Percentiles rank a stretch among this genome's conserved stretches.
Conservation (phyloP, 2,888 invertebrate species). For the Agrochola litura region DNA sequence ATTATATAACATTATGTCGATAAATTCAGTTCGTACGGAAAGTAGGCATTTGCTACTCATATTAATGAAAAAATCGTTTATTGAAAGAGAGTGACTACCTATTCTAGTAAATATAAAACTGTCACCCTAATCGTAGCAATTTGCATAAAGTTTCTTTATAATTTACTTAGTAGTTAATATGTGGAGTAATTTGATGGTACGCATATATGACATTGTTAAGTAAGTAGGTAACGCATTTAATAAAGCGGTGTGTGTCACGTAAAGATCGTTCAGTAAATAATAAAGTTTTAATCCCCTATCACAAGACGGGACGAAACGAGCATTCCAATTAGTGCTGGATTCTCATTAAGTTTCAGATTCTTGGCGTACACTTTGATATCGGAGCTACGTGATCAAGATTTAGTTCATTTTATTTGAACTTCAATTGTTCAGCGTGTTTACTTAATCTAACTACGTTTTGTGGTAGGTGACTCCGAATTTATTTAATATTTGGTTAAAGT, state of each 20-base stretch:
- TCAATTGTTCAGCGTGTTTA: conserved; percentile 62
- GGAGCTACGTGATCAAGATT: conserved; percentile 86
- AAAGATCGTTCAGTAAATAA: conserved; percentile 74
- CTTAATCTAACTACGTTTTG: conserved; percentile 23
- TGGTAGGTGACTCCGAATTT: not conserved
- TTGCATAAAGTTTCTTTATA: not conserved
- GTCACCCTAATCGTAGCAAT: not conserved
- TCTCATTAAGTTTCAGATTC: conserved; percentile 87
- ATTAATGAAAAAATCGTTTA: not conserved
- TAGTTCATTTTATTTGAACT: conserved; percentile 77
- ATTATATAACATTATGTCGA: not conserved
- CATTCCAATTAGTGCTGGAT: conserved; percentile 88
- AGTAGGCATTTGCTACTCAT: not conserved
- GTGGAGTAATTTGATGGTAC: conserved; percentile 7
- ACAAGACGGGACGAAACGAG: conserved; percentile 80
- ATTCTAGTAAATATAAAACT: not conserved
- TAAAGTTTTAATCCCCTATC: conserved; percentile 80
- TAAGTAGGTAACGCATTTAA: conserved; percentile 50
- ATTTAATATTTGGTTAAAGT: not conserved
- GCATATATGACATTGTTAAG: conserved; percentile 24
- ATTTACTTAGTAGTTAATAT: not conserved
- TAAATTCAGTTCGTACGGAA: not conserved
- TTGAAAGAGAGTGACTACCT: not conserved
- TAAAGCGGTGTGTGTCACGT: conserved; percentile 62
- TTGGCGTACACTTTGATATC: conserved; percentile 85